Evolutionary conservation across 1,140 invertebrate genomes (phyloP).

Genomic region (Luehdorfia chinensis): DNA sequence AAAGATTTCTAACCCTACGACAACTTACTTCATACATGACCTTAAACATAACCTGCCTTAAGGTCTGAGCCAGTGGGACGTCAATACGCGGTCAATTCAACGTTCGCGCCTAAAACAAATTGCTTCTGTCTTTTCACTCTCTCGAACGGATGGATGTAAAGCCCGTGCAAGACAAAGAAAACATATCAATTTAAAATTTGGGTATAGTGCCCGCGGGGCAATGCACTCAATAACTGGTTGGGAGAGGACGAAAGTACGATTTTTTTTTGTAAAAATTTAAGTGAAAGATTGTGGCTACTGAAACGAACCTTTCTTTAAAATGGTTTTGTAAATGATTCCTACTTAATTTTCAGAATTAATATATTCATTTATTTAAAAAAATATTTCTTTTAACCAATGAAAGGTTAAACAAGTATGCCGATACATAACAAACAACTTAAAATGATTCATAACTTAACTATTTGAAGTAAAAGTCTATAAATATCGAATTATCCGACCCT

Average conservation of each 20-base stretch:
- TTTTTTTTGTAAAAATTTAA: slow-evolving; percentile 65
- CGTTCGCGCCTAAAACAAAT: slow-evolving; percentile 49
- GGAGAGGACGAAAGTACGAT: slow-evolving; percentile 72
- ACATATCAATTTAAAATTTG: slow-evolving; percentile 62
- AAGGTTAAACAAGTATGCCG: too few species aligned
- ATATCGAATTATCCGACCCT: not conserved
- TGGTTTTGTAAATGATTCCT: too few species aligned
- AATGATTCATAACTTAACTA: too few species aligned
- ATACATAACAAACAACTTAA: too few species aligned
- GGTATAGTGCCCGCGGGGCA: slow-evolving; percentile 55
- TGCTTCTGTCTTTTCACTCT: slow-evolving; percentile 30
- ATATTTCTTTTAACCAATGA: too few species aligned
- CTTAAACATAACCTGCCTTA: slow-evolving; percentile 71
- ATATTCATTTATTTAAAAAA: too few species aligned
- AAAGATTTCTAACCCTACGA: slow-evolving; percentile 43
- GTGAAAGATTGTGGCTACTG: slow-evolving; percentile 35
- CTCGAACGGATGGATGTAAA: slow-evolving; percentile 23
- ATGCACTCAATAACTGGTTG: slow-evolving; percentile 64
- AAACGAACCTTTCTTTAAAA: slow-evolving; percentile 6
- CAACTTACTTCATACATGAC: slow-evolving; percentile 37
- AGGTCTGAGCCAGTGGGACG: slow-evolving; percentile 53
- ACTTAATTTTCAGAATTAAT: too few species aligned
- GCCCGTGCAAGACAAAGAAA: slow-evolving; percentile 43
- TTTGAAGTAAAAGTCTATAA: too few species aligned
- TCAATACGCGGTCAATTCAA: slow-evolving; percentile 54